phyloP scores from a whole-genome alignment of 2,888 invertebrate genomes.

The Dorcus hopei region DNA sequence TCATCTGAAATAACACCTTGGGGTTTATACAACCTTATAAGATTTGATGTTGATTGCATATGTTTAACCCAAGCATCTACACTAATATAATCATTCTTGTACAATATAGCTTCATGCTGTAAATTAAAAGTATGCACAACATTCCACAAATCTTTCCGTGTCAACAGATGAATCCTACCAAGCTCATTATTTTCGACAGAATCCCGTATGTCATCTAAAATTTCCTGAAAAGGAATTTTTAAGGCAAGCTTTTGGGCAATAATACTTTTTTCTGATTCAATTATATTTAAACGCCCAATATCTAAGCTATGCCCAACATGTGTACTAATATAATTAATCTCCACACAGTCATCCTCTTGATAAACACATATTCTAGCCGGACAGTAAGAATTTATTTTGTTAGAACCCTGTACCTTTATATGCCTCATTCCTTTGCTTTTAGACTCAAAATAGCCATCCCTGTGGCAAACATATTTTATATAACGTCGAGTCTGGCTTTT shows the following conservation, averaged over 20 bases:
- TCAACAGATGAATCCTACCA: not conserved
- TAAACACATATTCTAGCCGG: not conserved
- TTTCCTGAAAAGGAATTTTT: not conserved
- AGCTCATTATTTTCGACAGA: not conserved
- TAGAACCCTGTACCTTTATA: not conserved
- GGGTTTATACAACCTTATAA: slow-evolving; percentile 25
- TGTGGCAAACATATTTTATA: not conserved
- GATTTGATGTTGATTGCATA: not conserved
- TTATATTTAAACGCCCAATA: not conserved
- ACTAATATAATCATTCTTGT: not conserved
- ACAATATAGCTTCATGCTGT: not conserved
- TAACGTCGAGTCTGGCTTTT: too few species aligned
- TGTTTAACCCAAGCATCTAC: not conserved
- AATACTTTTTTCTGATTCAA: not conserved
- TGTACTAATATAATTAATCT: not conserved
- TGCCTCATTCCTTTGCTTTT: not conserved
- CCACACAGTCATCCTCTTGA: not conserved
- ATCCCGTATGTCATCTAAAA: not conserved
- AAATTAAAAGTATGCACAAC: not conserved
- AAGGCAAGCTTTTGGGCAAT: not conserved
- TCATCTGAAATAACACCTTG: slow-evolving; percentile 10
- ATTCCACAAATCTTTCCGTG: not conserved
- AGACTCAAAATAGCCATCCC: not conserved
- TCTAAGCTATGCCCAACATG: not conserved
- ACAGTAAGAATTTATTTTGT: not conserved